Conservation (phyloP, 1,140 invertebrate species). For the Bombus waltoni region DNA sequence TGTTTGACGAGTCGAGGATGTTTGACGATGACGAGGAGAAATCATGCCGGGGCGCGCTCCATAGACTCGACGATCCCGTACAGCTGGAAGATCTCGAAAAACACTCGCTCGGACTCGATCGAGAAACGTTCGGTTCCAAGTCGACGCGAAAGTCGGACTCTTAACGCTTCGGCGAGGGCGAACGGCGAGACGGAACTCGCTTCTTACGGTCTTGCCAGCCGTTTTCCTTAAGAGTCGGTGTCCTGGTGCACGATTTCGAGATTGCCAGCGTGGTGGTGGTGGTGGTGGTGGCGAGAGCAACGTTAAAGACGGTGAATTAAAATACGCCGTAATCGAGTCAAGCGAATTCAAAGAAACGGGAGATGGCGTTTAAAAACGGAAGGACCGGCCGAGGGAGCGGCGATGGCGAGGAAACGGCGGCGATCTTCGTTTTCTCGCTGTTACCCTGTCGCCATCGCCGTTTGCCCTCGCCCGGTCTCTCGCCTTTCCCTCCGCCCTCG, state of each 20-base stretch:
- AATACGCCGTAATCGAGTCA: slow-evolving; percentile 37
- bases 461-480: slow-evolving; percentile 28
- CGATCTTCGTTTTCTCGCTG: slow-evolving; percentile 36
- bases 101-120: neutral
- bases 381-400: neutral
- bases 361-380: slow-evolving; percentile 36
- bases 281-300: too few relatives aligned
- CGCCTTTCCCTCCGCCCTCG: slow-evolving; percentile 23
- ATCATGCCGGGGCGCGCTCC: too few relatives aligned
- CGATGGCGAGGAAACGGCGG: slow-evolving; percentile 33
- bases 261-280: too few relatives aligned
- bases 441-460: slow-evolving; percentile 22
- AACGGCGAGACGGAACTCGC: too few relatives aligned
- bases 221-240: neutral
- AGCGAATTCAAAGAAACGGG: slow-evolving; percentile 25
- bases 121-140: too few relatives aligned
- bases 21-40: neutral
- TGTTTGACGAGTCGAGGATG: slow-evolving; percentile 1
- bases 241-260: neutral
- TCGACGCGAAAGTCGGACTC: too few relatives aligned
- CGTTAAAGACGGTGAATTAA: slow-evolving; percentile 36
- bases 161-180: too few relatives aligned
- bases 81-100: neutral
- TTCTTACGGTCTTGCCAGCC: too few relatives aligned
- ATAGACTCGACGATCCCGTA: too few relatives aligned